Percentiles rank a stretch among this genome's conserved stretches.
Conservation (phyloP, 2,797 vertebrate species). For the Syndactyla subalaris region DNA sequence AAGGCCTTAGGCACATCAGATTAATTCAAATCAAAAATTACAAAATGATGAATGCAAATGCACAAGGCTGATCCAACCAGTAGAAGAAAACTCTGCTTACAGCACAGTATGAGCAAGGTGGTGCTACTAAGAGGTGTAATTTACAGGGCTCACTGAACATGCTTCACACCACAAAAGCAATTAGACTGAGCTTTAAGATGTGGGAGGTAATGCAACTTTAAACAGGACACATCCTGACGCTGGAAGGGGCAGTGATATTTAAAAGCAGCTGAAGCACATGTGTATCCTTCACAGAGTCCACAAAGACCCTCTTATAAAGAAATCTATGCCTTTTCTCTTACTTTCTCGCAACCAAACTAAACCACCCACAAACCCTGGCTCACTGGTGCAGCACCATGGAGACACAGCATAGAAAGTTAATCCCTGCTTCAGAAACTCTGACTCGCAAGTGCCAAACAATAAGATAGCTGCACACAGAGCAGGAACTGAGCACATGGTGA, state of each 20-base stretch:
- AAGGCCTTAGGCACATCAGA: not conserved
- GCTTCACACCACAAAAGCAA: not conserved
- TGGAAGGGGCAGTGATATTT: not conserved
- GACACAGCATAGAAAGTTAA: not conserved
- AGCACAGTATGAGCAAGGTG: not conserved
- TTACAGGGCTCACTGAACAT: not conserved
- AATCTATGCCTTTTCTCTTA: not conserved
- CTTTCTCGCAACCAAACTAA: not conserved
- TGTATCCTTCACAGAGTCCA: not conserved
- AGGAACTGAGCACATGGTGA: not conserved
- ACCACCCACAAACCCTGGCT: not conserved
- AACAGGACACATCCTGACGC: not conserved
- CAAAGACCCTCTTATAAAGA: not conserved
- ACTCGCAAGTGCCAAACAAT: accelerated
- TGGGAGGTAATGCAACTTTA: not conserved
- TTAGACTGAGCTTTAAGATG: not conserved
- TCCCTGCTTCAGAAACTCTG: not conserved
- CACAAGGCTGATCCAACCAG: not conserved
- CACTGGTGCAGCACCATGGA: not conserved
- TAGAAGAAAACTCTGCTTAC: not conserved
- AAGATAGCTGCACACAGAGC: not conserved
- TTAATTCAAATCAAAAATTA: not conserved
- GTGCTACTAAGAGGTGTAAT: not conserved
- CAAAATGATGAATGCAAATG: not conserved
- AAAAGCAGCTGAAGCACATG: not conserved